phyloP scores from a whole-genome alignment of 2,113 vertebrate genomes.

The Petromus typicus region DNA sequence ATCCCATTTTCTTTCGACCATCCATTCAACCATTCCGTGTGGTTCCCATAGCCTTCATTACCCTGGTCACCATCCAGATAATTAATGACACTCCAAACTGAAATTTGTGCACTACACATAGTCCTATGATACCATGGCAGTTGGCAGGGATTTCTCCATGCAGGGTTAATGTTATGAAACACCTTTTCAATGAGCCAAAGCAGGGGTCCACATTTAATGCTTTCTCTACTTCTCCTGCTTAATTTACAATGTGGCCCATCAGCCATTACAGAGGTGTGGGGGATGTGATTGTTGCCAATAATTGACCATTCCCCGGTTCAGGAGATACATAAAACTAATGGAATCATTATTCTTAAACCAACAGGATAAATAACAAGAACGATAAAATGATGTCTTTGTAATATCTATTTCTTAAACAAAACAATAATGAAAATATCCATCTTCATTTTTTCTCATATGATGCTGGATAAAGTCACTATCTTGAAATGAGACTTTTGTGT shows the following conservation, averaged over 20 bases:
- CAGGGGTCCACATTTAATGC: constrained; percentile 72
- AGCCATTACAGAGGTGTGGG: constrained; percentile 79
- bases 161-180: constrained; percentile 82
- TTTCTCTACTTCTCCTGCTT: constrained; percentile 68
- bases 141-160: constrained; percentile 5
- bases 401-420: constrained; percentile 25
- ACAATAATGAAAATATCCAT: constrained; percentile 54
- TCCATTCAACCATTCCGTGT: not conserved
- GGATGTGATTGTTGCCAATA: constrained; percentile 71
- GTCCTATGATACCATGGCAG: not conserved
- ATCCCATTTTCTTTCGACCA: constrained; percentile 17
- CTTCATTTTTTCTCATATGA: constrained; percentile 51
- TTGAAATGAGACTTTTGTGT: constrained; percentile 43
- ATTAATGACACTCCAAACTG: constrained; percentile 29
- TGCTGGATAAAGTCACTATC: constrained; percentile 8
- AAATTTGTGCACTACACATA: constrained; percentile 29
- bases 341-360: constrained; percentile 72
- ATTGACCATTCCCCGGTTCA: constrained; percentile 72
- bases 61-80: constrained; percentile 44
- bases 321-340: constrained; percentile 75
- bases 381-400: constrained; percentile 57
- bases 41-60: not conserved
- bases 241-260: constrained; percentile 78
- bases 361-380: constrained; percentile 65
- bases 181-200: constrained; percentile 81